Evolutionary conservation across 2,888 invertebrate genomes (phyloP), one percentile per base, ranked within the genome.

Genomic region (Dicycla oo): DNA sequence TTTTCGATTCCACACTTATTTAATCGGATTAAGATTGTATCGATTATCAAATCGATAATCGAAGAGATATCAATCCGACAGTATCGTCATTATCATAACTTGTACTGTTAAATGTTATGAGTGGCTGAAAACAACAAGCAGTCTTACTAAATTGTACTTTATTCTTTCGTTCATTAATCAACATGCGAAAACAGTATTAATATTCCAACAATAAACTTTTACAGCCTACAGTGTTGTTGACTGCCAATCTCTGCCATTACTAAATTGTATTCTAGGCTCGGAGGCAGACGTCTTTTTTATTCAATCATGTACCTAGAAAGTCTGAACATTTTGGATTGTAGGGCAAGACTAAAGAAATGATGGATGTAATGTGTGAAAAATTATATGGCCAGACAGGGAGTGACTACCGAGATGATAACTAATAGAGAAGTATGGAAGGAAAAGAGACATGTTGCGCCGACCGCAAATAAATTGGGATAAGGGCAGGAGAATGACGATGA

Each of bases 181-280:
- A 73, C 45, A 81, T 69, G 73, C 73, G 56, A 73, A 78, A 81
- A 73, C 69, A 78, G 34, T 73, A 78, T 78, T 80, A 78, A 81
- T 80, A 80, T 80, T 81, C 81, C 47, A 65, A 78, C 81, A 81
- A 78, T 78, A 80, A 78, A 81, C 45, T 81, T 80, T 80, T 80
- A 78, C 68, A 56, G 67, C 74, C 78, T 81, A 70, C 82, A 53
- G 78, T 78, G 69, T 78, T 73, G 77, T 80, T 78, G 74, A 74
- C 68, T 74, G 68, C 20, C 74, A 80, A 70, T 74, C 75, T 74
- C 64, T 53, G 64, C 51, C 80, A 64, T 73, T 64, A 66, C 58
- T 69, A 56, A 73, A 81, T 69, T 73, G 67, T 73, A 67, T 80
- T 81, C 78, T 69, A 80, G 81, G 6, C 64, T 51, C 30, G 74